Evolutionary conservation across 2,797 vertebrate species (phyloP), one percentile per base, ranked within the genome.

Genomic region (Halcyon leucocephala): DNA sequence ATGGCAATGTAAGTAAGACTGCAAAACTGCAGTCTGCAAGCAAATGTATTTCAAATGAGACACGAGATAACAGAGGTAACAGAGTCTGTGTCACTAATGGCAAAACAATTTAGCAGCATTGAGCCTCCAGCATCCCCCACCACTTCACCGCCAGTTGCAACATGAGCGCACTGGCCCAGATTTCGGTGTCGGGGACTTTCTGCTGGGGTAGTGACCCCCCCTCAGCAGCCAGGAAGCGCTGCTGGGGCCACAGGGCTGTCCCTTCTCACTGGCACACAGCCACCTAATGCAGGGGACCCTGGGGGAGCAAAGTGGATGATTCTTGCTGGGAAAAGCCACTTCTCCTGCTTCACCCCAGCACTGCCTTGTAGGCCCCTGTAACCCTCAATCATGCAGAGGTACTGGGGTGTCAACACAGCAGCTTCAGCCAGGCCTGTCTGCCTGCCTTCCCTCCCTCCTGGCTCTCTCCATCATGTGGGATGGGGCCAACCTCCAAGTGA

Each of bases 1-100:
- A 97, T 97, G 97, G 97, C 87, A 93, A 97, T 92, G 57, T 70
- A 92, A 90, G 93, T 77, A 93, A 96, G 94, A 71, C 51, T 11
- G 79, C 14, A 17, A 93, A 94, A 86, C 90, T 33, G 37, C 82
- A 7, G 80, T 76, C 95, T 52, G 65, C 82, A 89, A 93, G 81
- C 72, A 79, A 94, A 91, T 20, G 86, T 87, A 93, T 85, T 95
- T 78, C 80, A 96, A 95, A 86, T 73, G 91, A 95, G 85, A 87
- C 67, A 86, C 10, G 57, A 92, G 74, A 93, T 91, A 87, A 86
- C 80, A 81, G 94, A 91, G 62, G 91, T 92, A 96, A 91, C 91
- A 39, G 28, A 83, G 44, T 8, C 62, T 72, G 41, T 44, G 51
- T 70, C 97, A 86, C 51, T 86, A 89, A 78, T 74, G 69, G 71